Evolutionary conservation across 2,888 invertebrate genomes (phyloP).

Genomic region (Netelia melanura): DNA sequence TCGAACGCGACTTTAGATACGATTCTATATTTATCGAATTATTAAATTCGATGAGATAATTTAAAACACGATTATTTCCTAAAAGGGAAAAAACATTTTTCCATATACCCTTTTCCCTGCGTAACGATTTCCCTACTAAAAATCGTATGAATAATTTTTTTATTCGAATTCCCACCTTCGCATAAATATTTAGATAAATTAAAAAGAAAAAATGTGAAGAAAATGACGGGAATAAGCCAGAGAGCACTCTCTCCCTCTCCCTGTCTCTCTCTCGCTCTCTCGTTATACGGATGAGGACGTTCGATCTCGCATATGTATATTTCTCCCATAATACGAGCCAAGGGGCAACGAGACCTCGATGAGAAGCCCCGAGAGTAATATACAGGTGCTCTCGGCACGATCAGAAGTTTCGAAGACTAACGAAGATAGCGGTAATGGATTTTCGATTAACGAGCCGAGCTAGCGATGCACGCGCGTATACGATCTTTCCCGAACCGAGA

Average conservation of each 20-base stretch:
- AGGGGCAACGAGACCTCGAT: conserved; percentile 17
- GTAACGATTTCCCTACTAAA: background rate
- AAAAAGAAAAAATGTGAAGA: conserved; percentile 30
- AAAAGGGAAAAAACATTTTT: background rate
- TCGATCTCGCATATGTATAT: conserved; percentile 40
- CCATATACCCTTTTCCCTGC: background rate
- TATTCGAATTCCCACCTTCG: background rate
- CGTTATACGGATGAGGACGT: conserved; percentile 52
- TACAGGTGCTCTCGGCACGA: conserved; percentile 43
- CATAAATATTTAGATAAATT: conserved; percentile 1
- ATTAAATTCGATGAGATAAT: no score
- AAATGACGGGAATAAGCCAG: conserved; percentile 40
- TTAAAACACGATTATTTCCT: no score
- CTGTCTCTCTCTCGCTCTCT: conserved; percentile 34
- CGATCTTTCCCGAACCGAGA: conserved; percentile 36
- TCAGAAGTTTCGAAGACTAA: conserved; percentile 70
- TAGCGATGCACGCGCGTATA: conserved; percentile 49
- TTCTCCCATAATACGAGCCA: conserved; percentile 50
- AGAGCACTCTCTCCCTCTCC: background rate
- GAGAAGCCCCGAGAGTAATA: conserved; percentile 59
- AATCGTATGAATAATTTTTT: background rate
- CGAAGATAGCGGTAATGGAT: conserved; percentile 82
- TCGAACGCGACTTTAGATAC: no score
- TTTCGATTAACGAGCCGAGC: conserved; percentile 76
- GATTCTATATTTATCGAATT: no score